phyloP scores from a whole-genome alignment of 2,113 vertebrate genomes.

The Pimephales promelas region DNA sequence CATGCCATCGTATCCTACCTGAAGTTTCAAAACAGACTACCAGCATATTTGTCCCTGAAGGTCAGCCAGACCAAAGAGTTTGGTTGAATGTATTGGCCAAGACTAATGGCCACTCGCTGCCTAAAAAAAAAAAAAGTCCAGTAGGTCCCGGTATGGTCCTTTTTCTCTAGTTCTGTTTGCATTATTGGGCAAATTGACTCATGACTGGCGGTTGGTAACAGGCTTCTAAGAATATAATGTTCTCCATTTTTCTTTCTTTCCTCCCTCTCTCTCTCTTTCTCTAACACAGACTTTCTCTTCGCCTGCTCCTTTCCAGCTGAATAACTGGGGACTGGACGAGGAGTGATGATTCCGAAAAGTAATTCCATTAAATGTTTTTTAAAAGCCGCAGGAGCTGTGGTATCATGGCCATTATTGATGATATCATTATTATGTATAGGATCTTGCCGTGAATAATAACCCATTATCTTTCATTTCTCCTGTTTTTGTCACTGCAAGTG shows the following conservation, averaged over 20 bases:
- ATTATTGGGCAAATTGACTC: slow-evolving; percentile 80
- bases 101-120: slow-evolving; percentile 63
- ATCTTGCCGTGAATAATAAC: slow-evolving; percentile 80
- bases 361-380: slow-evolving; percentile 80
- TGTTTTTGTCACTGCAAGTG: slow-evolving; percentile 79
- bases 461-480: slow-evolving; percentile 82
- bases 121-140: slow-evolving; percentile 61
- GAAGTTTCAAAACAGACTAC: slow-evolving; percentile 29
- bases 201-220: slow-evolving; percentile 73
- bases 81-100: slow-evolving; percentile 33
- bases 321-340: slow-evolving; percentile 68
- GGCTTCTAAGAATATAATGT: slow-evolving; percentile 71
- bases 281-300: slow-evolving; percentile 52
- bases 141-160: slow-evolving; percentile 65
- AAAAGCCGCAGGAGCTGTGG: slow-evolving; percentile 75
- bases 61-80: slow-evolving; percentile 50
- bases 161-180: slow-evolving; percentile 67
- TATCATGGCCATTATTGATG: slow-evolving; percentile 78
- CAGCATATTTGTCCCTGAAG: slow-evolving; percentile 33
- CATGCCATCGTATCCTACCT: slow-evolving; percentile 28
- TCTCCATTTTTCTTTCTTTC: slow-evolving; percentile 72
- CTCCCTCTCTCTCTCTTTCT: slow-evolving; percentile 47
- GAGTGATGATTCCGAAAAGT: slow-evolving; percentile 74
- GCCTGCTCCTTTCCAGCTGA: slow-evolving; percentile 69
- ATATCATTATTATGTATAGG: slow-evolving; percentile 83